These are phyloP conservation scores for Gymnoscelis rufifasciata DNA, from an alignment of 2,888 invertebrate genomes.

Conservation along the genomic window DNA sequence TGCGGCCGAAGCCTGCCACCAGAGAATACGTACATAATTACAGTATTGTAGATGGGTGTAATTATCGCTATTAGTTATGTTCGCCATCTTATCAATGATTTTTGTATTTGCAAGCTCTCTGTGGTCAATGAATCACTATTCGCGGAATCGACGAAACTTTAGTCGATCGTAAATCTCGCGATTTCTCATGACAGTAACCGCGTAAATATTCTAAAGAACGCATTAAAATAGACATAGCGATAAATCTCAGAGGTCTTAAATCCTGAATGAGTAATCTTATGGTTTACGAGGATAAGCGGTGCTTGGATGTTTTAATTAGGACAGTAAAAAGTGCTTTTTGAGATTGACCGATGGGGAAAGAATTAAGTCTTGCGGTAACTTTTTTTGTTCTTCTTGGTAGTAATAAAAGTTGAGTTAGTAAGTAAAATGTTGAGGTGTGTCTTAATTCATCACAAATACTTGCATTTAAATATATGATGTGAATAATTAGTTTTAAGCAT, in stretches of 20 bases:
- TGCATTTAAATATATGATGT: too few relatives aligned
- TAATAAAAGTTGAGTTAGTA: too few relatives aligned
- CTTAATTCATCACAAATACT: too few relatives aligned
- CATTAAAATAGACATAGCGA: conserved; percentile 26
- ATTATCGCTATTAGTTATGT: too few relatives aligned
- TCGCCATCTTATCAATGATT: too few relatives aligned
- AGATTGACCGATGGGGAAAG: neutral
- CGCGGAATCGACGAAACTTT: conserved; percentile 1
- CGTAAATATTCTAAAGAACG: conserved; percentile 22
- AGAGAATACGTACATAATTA: too few relatives aligned
- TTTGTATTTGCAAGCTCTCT: neutral
- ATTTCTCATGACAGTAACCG: conserved; percentile 21
- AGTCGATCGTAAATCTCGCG: conserved; percentile 15
- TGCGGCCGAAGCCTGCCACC: too few relatives aligned
- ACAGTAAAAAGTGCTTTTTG: conserved; percentile 2
- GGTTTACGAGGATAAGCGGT: conserved; percentile 3
- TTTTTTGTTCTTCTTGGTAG: too few relatives aligned
- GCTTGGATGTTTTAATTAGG: neutral
- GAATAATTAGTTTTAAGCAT: too few relatives aligned
- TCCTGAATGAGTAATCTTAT: conserved; percentile 23
- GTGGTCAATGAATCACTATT: conserved; percentile 1
- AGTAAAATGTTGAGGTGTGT: too few relatives aligned
- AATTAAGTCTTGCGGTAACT: too few relatives aligned
- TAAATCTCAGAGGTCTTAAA: conserved; percentile 27
- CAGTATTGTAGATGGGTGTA: too few relatives aligned